Conservation (phyloP, 2,888 invertebrate species). For the Azorinus chamasolen region DNA sequence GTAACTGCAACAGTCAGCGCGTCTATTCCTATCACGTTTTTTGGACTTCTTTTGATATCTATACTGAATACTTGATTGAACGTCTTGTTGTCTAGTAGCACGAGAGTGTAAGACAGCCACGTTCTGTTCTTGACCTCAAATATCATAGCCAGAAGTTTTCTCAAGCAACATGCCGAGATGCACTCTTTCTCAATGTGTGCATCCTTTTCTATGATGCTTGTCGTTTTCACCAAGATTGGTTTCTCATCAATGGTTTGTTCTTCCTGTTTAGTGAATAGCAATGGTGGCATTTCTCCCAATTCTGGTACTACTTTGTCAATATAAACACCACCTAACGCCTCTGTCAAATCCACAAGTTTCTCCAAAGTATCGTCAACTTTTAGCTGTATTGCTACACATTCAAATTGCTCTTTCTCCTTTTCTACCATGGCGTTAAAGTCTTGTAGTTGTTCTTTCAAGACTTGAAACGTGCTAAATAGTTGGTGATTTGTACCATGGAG, state of each 20-base stretch:
- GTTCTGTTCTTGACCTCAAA: conserved; percentile 43
- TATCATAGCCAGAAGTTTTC: conserved; percentile 32
- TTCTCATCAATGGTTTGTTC: too few species aligned
- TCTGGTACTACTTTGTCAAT: background rate
- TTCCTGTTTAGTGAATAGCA: too few species aligned
- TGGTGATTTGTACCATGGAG: conserved; percentile 45
- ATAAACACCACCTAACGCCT: conserved; percentile 32
- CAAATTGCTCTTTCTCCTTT: conserved; percentile 34
- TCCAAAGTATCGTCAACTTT: conserved; percentile 30
- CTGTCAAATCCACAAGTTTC: conserved; percentile 16
- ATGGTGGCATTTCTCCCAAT: too few species aligned
- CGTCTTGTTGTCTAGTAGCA: conserved; percentile 23
- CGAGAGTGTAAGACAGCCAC: conserved; percentile 38
- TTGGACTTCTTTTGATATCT: conserved; percentile 48
- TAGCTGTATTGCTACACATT: conserved; percentile 27
- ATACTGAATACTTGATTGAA: conserved; percentile 24
- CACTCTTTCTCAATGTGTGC: too few species aligned
- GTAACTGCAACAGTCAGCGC: conserved; percentile 36
- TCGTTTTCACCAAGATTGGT: too few species aligned
- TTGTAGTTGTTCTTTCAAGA: conserved; percentile 43
- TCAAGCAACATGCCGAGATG: conserved; percentile 24
- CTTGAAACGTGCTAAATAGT: conserved; percentile 43
- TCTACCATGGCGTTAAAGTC: conserved; percentile 37
- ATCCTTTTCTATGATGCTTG: too few species aligned
- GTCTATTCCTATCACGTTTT: conserved; percentile 37